Percentiles rank a stretch among this genome's conserved stretches.
These are phyloP conservation scores for Drosophila virilis DNA, from an alignment of 1,140 invertebrate species.

Conservation along the genomic window DNA sequence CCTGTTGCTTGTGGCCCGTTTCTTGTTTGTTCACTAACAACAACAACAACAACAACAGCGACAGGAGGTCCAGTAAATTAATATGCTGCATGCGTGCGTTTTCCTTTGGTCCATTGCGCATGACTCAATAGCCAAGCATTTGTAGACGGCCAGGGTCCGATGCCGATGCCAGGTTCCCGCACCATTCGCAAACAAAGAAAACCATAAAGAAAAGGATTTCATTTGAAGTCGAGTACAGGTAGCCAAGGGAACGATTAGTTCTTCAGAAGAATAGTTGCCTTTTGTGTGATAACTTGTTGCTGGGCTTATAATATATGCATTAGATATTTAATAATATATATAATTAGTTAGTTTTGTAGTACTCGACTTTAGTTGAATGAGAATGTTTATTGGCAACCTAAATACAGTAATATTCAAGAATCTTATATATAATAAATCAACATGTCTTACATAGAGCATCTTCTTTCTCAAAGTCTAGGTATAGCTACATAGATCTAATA, in stretches of 20 bases:
- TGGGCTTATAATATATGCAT: neutral
- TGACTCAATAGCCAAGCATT: constrained; percentile 65
- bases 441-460: constrained; percentile 18
- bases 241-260: neutral
- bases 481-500: constrained; percentile 32
- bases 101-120: constrained; percentile 75
- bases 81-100: constrained; percentile 70
- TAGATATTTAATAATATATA: neutral
- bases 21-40: constrained; percentile 58
- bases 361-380: constrained; percentile 14
- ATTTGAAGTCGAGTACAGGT: constrained; percentile 32
- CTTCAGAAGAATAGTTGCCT: neutral
- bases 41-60: constrained; percentile 5
- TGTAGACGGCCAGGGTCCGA: constrained; percentile 60
- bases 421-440: constrained; percentile 44
- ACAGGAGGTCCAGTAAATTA: constrained; percentile 63
- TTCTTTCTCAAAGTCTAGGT: constrained; percentile 16
- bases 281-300: constrained; percentile 3
- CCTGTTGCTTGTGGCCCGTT: constrained; percentile 34
- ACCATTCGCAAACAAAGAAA: constrained; percentile 40
- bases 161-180: neutral
- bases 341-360: no score
- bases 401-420: constrained; percentile 29
- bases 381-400: constrained; percentile 45
- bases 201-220: constrained; percentile 26